phyloP scores from a whole-genome alignment of 1,140 invertebrate genomes.

The Aphelenchoides avenae region DNA sequence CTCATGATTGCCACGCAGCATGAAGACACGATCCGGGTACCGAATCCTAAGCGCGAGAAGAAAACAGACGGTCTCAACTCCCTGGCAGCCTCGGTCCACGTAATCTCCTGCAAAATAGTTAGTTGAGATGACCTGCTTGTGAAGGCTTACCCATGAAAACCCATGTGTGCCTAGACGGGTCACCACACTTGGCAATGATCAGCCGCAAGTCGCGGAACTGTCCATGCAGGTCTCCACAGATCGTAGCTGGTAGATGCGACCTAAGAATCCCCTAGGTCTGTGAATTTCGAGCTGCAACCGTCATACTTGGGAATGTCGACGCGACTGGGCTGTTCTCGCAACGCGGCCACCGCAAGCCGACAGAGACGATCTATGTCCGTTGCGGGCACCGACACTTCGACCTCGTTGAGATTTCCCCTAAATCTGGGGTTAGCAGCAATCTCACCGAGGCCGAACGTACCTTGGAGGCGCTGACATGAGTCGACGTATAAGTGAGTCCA shows the following conservation, averaged over 20 bases:
- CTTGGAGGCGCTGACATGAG: too few relatives aligned
- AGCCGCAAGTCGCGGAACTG: conserved; percentile 25
- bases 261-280: conserved; percentile 12
- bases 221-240: conserved; percentile 30
- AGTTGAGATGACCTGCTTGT: not conserved
- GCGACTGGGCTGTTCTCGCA: conserved; percentile 12
- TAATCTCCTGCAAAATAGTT: conserved; percentile 26
- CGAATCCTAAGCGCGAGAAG: conserved; percentile 22
- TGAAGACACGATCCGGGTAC: conserved; percentile 12
- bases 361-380: conserved; percentile 13
- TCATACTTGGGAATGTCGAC: conserved; percentile 7
- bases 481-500: too few relatives aligned
- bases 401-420: too few relatives aligned
- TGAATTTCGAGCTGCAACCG: not conserved
- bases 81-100: conserved; percentile 62
- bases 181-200: conserved; percentile 8
- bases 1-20: conserved; percentile 36
- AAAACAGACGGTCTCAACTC: conserved; percentile 61
- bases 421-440: too few relatives aligned
- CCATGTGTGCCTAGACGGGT: not conserved
- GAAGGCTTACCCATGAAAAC: conserved; percentile 60
- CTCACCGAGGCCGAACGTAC: too few relatives aligned
- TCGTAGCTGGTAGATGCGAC: conserved; percentile 17
- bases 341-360: conserved; percentile 16
- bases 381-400: too few relatives aligned